Evolutionary conservation across 2,888 invertebrate genomes (phyloP).

Genomic region (Dryocosmus kuriphilus): DNA sequence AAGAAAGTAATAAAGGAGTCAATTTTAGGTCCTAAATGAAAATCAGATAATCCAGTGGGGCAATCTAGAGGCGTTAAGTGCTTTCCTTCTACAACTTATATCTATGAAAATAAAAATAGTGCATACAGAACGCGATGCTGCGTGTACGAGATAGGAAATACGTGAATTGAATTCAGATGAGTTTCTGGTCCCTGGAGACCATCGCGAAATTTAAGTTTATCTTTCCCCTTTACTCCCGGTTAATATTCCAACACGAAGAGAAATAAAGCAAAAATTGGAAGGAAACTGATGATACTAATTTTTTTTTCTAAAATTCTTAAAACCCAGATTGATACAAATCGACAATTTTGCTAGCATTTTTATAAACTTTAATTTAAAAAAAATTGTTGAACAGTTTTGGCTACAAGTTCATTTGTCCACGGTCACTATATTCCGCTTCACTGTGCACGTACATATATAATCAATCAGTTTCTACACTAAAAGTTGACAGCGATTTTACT

Average conservation of each 20-base stretch:
- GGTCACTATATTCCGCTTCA: no score
- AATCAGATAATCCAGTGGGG: background rate
- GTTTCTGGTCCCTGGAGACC: background rate
- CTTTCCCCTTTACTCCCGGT: background rate
- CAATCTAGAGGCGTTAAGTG: background rate
- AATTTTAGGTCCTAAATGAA: background rate
- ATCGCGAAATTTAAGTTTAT: background rate
- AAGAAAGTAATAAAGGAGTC: background rate
- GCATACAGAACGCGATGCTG: background rate
- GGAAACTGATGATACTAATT: background rate
- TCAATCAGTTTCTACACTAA: no score
- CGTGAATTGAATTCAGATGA: conserved; percentile 3
- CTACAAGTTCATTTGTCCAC: no score
- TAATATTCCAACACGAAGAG: background rate
- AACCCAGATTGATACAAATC: no score
- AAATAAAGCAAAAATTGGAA: background rate
- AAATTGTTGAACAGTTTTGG: no score
- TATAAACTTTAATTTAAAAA: no score
- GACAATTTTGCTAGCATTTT: no score
- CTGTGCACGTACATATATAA: no score
- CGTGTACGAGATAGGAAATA: background rate
- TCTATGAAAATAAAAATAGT: conserved; percentile 2
- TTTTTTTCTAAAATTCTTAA: no score
- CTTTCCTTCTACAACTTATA: background rate
- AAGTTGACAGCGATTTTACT: no score